phyloP scores from a whole-genome alignment of 2,888 invertebrate species.

The Pterostichus niger region DNA sequence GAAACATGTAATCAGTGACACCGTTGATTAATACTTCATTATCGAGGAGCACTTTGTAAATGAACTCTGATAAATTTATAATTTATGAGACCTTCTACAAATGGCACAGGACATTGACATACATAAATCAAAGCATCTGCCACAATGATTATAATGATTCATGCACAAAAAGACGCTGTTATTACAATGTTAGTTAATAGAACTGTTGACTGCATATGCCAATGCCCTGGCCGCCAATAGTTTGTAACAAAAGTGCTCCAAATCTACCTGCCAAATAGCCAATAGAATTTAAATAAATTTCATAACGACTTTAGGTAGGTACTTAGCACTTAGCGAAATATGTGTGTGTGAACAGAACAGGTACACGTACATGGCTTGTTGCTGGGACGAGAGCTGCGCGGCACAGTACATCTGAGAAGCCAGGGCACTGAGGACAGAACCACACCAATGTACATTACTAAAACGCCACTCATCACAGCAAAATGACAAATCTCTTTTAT shows the following conservation, averaged over 20 bases:
- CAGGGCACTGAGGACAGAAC: conserved; percentile 94
- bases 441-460: conserved; percentile 70
- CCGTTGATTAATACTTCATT: conserved; percentile 49
- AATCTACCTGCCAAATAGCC: conserved; percentile 66
- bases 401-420: conserved; percentile 97
- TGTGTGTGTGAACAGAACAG: conserved; percentile 26
- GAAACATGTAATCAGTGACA: conserved; percentile 60
- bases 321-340: conserved; percentile 28
- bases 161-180: conserved; percentile 51
- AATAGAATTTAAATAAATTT: conserved; percentile 22
- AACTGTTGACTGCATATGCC: conserved; percentile 80
- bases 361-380: conserved; percentile 94
- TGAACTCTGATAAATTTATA: conserved; percentile 43
- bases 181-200: conserved; percentile 42
- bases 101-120: conserved; percentile 78
- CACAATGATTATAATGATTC: conserved; percentile 49
- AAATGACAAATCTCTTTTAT: conserved; percentile 46
- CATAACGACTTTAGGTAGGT: conserved; percentile 24
- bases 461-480: conserved; percentile 47
- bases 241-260: conserved; percentile 66
- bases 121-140: conserved; percentile 68
- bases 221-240: conserved; percentile 90
- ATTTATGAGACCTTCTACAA: conserved; percentile 50
- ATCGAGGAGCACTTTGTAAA: conserved; percentile 66
- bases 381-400: conserved; percentile 94